Percentiles rank a stretch among this genome's conserved stretches.
These are phyloP conservation scores for Neodon shergylaensis DNA, from an alignment of 2,113 vertebrate genomes.

Conservation along the genomic window DNA sequence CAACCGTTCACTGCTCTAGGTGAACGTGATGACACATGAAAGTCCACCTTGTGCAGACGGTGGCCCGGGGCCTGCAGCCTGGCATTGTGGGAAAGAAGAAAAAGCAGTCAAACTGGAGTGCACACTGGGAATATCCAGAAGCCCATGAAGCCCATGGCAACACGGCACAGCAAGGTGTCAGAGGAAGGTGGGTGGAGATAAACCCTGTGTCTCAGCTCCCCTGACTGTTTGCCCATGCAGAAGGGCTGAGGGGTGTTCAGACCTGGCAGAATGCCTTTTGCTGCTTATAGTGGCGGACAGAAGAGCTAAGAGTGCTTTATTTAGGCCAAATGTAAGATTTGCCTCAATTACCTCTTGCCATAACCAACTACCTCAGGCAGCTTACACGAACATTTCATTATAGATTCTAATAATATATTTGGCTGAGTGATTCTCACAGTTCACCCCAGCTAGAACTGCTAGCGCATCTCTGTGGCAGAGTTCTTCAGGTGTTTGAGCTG, in stretches of 20 bases:
- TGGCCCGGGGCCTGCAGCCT: background rate
- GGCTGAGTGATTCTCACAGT: background rate
- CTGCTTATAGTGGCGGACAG: background rate
- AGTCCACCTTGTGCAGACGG: background rate
- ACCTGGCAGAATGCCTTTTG: background rate
- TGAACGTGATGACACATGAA: background rate
- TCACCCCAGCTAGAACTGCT: background rate
- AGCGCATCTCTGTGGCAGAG: background rate
- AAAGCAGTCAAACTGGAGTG: background rate
- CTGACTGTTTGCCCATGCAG: background rate
- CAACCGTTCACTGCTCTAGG: background rate
- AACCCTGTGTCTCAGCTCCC: background rate
- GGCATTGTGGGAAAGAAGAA: constrained; percentile 3
- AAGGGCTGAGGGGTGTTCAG: background rate
- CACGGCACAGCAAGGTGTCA: background rate
- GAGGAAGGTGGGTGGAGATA: background rate
- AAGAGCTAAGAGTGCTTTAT: background rate
- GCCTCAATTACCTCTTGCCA: background rate
- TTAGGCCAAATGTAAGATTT: background rate
- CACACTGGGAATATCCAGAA: constrained; percentile 27
- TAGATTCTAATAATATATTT: background rate
- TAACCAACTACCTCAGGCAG: background rate
- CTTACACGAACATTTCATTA: background rate
- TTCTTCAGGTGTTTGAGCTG: background rate
- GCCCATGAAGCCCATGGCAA: background rate